These are phyloP conservation scores for Omphaloscelis lunosa DNA, from an alignment of 2,888 invertebrate genomes.

Conservation along the genomic window DNA sequence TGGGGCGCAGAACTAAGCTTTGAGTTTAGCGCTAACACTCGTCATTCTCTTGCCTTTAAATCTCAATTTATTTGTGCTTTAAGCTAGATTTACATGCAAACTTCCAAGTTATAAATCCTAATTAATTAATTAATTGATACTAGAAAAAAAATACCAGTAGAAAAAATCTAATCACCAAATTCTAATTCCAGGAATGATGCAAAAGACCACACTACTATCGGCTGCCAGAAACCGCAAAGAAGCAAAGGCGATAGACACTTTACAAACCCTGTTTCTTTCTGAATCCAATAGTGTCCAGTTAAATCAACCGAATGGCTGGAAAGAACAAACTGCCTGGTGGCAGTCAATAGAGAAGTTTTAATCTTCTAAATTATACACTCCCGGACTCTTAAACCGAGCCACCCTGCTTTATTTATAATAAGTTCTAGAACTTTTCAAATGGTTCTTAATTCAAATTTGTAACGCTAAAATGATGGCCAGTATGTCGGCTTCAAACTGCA, in stretches of 20 bases:
- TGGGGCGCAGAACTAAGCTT: too few relatives aligned
- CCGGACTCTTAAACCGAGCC: not conserved
- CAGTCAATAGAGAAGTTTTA: not conserved
- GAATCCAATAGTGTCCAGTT: not conserved
- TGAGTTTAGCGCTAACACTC: too few relatives aligned
- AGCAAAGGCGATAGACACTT: not conserved
- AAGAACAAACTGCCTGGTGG: constrained; percentile 20
- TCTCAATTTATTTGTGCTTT: too few relatives aligned
- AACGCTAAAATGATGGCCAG: not conserved
- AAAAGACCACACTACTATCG: constrained; percentile 31
- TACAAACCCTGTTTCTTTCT: not conserved
- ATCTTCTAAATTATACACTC: not conserved
- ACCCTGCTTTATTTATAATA: not conserved
- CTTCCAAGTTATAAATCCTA: not conserved
- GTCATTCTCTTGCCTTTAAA: too few relatives aligned
- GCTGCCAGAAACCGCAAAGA: constrained; percentile 19
- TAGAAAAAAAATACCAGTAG: not conserved
- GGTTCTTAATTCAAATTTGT: not conserved
- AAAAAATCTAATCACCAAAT: constrained; percentile 3
- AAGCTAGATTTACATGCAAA: not conserved
- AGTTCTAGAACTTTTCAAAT: not conserved
- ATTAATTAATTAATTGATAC: not conserved
- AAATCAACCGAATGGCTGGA: not conserved
- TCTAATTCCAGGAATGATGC: constrained; percentile 34
- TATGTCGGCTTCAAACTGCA: not conserved